A percentile compares a stretch with the other conserved stretches of the same genome.
Evolutionary conservation across 2,888 invertebrate genomes (phyloP).

Genomic region (Polyommatus icarus): DNA sequence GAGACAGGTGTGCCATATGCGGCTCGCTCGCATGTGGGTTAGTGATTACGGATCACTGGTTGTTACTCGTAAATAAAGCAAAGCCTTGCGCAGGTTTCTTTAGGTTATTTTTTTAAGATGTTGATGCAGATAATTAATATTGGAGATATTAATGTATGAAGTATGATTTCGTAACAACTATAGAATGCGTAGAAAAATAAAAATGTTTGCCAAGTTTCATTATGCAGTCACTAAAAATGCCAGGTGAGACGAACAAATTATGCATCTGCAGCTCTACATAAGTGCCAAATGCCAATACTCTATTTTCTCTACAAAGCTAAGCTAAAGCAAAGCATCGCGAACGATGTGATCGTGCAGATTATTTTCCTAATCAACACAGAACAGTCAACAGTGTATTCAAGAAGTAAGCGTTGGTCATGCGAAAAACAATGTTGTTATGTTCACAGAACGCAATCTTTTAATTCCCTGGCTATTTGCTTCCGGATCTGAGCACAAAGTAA

Average conservation of each 20-base stretch:
- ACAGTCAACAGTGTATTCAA: not conserved
- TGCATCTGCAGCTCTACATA: not conserved
- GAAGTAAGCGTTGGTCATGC: not conserved
- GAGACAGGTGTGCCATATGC: not conserved
- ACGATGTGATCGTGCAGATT: not conserved
- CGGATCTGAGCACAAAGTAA: not conserved
- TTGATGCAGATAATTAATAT: not conserved
- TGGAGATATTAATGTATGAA: not conserved
- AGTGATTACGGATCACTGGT: not conserved
- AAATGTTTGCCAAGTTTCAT: not conserved
- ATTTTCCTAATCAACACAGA: too few species aligned
- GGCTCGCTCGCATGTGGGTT: not conserved
- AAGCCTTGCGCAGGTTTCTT: not conserved
- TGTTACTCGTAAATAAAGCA: not conserved
- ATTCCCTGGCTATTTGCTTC: not conserved
- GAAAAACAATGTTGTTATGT: not conserved
- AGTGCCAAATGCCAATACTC: not conserved
- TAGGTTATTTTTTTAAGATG: not conserved
- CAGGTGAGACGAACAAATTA: not conserved
- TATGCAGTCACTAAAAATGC: not conserved
- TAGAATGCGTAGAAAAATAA: constrained; percentile 5
- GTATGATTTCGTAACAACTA: not conserved
- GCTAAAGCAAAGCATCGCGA: too few species aligned
- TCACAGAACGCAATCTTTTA: not conserved
- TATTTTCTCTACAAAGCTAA: not conserved